These are phyloP conservation scores for Hydrocynus forskahlii DNA, from an alignment of 2,797 vertebrate species.

Conservation along the genomic window DNA sequence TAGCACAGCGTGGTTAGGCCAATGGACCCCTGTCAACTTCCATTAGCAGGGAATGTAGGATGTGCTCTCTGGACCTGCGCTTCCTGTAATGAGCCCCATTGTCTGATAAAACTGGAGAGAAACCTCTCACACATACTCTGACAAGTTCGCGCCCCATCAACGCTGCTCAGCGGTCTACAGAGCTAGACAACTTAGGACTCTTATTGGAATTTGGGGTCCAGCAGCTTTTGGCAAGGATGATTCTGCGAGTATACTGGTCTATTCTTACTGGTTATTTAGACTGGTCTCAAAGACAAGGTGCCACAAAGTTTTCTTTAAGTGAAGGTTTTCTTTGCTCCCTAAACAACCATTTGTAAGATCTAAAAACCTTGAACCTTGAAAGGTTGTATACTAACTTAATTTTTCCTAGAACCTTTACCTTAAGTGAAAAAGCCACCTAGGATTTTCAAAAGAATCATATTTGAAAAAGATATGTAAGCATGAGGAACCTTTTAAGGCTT, in stretches of 20 bases:
- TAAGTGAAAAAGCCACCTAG: no score
- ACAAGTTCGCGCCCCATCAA: background rate
- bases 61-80: conserved; percentile 64
- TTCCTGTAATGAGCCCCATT: conserved; percentile 69
- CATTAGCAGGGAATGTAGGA: conserved; percentile 69
- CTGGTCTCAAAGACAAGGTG: background rate
- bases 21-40: conserved; percentile 51
- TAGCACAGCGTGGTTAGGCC: conserved; percentile 13
- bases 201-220: background rate
- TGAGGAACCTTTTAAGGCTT: no score
- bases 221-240: background rate
- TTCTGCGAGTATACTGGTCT: no score
- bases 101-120: conserved; percentile 54
- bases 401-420: no score
- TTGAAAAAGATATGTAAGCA: no score
- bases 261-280: background rate
- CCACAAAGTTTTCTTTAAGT: no score
- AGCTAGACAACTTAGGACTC: background rate
- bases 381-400: no score
- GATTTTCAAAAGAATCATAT: no score
- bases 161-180: background rate
- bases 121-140: conserved; percentile 1
- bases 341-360: no score
- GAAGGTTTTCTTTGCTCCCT: no score
- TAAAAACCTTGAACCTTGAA: no score